Conservation (phyloP, 2,797 vertebrate genomes). For the Gambusia yucatana region DNA sequence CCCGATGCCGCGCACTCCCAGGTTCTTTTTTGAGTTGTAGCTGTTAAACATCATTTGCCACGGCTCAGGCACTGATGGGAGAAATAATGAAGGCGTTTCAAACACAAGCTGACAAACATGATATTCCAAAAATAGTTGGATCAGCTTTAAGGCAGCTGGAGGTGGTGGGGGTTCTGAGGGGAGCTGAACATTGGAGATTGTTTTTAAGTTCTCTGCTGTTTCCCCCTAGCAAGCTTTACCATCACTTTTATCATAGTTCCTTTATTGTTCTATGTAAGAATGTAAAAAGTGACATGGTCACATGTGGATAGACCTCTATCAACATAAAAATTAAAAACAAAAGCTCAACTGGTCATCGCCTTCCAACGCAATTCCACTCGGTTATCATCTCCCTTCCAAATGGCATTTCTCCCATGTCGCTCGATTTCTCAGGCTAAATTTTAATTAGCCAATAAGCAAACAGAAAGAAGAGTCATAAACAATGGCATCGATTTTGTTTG, state of each 20-base stretch:
- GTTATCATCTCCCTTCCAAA: too few relatives aligned
- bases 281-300: neutral
- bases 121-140: conserved; percentile 4
- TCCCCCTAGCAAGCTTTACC: neutral
- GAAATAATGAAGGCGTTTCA: conserved; percentile 28
- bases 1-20: neutral
- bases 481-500: too few relatives aligned
- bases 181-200: conserved; percentile 11
- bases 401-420: too few relatives aligned
- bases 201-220: neutral
- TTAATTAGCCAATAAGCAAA: too few relatives aligned
- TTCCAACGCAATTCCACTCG: too few relatives aligned
- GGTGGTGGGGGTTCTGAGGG: too few relatives aligned
- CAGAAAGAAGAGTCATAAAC: too few relatives aligned
- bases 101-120: conserved; percentile 19
- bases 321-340: neutral
- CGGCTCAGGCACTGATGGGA: neutral
- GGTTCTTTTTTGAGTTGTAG: neutral
- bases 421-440: too few relatives aligned
- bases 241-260: conserved; percentile 15
- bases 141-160: neutral
- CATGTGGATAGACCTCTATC: neutral
- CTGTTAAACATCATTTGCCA: conserved; percentile 19
- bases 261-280: conserved; percentile 10
- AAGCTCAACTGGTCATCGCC: neutral